A percentile compares a stretch with the other conserved stretches of the same genome.
These are phyloP conservation scores for Apostichopus californicus DNA, from an alignment of 35 echinoderm and acorn worm genomes.

Conservation along the genomic window DNA sequence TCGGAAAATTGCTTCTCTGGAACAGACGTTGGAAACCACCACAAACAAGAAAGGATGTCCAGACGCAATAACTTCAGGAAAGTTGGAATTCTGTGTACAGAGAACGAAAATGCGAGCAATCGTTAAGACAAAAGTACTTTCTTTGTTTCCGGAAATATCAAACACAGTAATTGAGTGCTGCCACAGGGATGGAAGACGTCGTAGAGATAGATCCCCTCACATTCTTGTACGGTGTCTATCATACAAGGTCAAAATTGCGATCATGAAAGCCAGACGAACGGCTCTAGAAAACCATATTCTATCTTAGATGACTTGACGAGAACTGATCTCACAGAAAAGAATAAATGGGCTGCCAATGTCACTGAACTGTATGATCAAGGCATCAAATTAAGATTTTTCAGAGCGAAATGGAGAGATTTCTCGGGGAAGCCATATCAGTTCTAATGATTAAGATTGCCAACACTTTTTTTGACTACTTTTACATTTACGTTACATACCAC, in stretches of 20 bases:
- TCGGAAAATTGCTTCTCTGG: neutral
- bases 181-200: neutral
- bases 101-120: neutral
- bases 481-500: too few species aligned
- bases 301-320: too few species aligned
- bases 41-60: neutral
- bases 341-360: constrained; percentile 36
- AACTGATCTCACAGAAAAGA: neutral
- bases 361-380: too few species aligned
- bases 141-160: neutral
- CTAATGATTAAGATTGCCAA: too few species aligned
- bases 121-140: constrained; percentile 18
- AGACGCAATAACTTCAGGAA: neutral
- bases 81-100: neutral
- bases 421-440: neutral
- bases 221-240: too few species aligned
- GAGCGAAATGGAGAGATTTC: neutral
- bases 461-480: too few species aligned
- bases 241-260: too few species aligned
- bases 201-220: constrained; percentile 5
- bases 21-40: neutral
- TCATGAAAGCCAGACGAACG: constrained; percentile 18
- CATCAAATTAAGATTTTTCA: too few species aligned
- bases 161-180: neutral
- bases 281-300: neutral